Evolutionary conservation across 2,888 invertebrate species (phyloP).

Genomic region (Aproaerema taeniolella): DNA sequence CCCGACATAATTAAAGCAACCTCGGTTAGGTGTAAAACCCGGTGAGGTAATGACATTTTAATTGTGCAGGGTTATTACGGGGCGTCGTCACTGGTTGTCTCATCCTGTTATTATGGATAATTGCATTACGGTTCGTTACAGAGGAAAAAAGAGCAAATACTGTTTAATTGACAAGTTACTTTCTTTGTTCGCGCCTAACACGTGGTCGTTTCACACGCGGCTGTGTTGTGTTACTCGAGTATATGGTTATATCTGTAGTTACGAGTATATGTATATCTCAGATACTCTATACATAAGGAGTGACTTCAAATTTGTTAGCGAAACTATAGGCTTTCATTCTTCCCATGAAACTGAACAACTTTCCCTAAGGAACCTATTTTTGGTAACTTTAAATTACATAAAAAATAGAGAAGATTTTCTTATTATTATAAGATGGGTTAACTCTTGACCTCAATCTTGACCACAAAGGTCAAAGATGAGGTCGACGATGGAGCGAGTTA

Average conservation of each 20-base stretch:
- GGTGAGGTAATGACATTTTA: slow-evolving; percentile 72
- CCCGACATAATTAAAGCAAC: slow-evolving; percentile 57
- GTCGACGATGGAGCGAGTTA: too few relatives aligned
- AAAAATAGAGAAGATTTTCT: too few relatives aligned
- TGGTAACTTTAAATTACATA: too few relatives aligned
- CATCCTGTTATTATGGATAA: slow-evolving; percentile 76
- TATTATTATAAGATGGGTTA: too few relatives aligned
- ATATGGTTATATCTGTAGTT: not conserved
- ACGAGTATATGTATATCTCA: not conserved
- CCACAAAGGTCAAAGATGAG: too few relatives aligned
- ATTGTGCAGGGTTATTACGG: slow-evolving; percentile 68
- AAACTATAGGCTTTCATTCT: too few relatives aligned
- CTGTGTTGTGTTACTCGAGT: slow-evolving; percentile 13
- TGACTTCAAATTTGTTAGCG: too few relatives aligned
- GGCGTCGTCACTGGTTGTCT: slow-evolving; percentile 50
- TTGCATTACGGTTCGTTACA: slow-evolving; percentile 76
- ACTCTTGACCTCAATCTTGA: too few relatives aligned
- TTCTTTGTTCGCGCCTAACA: slow-evolving; percentile 67
- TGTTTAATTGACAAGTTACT: slow-evolving; percentile 70
- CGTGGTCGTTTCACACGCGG: slow-evolving; percentile 58
- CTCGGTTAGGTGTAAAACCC: slow-evolving; percentile 68
- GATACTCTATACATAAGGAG: too few relatives aligned
- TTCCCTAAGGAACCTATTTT: too few relatives aligned
- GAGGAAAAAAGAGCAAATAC: slow-evolving; percentile 64
- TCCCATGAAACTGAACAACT: too few relatives aligned